These are phyloP conservation scores for Yponomeuta malinellus DNA, from an alignment of 2,888 invertebrate species.

Conservation along the genomic window DNA sequence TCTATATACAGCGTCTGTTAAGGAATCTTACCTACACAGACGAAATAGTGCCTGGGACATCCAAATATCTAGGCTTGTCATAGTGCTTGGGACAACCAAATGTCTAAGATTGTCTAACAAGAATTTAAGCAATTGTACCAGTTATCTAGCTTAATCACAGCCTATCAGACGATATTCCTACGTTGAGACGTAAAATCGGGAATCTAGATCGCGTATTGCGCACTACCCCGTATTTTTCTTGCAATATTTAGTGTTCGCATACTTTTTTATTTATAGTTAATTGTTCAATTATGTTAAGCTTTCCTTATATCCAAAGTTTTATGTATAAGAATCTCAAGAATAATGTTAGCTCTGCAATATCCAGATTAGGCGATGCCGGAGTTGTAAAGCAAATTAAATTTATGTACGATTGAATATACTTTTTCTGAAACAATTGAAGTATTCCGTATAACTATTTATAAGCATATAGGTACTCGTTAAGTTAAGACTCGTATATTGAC, in stretches of 20 bases:
- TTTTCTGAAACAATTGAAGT: background rate
- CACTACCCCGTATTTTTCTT: background rate
- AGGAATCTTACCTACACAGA: too few species aligned
- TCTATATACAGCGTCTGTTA: too few species aligned
- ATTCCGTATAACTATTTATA: background rate
- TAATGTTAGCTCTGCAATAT: background rate
- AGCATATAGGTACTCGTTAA: background rate
- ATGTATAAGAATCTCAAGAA: background rate
- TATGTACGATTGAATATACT: background rate
- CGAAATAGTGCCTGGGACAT: too few species aligned
- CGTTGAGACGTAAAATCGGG: too few species aligned
- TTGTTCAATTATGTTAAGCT: background rate
- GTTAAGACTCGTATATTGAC: background rate
- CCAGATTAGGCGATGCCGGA: background rate
- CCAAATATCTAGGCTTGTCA: too few species aligned
- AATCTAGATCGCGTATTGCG: too few species aligned
- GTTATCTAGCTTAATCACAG: too few species aligned
- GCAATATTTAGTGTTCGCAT: conserved; percentile 14
- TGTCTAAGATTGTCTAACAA: too few species aligned
- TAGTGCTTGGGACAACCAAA: too few species aligned
- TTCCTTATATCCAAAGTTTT: background rate
- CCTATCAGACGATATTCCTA: too few species aligned
- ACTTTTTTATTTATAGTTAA: background rate
- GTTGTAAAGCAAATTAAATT: background rate
- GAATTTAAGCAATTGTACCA: too few species aligned